phyloP scores from a whole-genome alignment of 2,113 vertebrate genomes.

The Cebidichthys violaceus region DNA sequence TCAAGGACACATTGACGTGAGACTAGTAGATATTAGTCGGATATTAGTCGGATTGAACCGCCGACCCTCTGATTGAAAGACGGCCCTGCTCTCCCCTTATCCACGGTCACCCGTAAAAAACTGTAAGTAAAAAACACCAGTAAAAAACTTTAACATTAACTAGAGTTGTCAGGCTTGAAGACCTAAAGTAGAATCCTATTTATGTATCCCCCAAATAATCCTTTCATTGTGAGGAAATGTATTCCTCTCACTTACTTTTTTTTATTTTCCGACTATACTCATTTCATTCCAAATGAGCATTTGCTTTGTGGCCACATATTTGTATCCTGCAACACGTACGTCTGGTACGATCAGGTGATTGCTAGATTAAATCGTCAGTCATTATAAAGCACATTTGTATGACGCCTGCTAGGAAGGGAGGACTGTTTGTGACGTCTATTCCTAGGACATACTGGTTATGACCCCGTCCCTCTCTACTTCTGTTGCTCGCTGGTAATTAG shows the following conservation, averaged over 20 bases:
- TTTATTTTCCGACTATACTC: background rate
- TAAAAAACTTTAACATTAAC: constrained; percentile 8
- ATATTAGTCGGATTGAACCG: no score
- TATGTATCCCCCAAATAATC: constrained; percentile 20
- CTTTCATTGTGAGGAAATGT: constrained; percentile 21
- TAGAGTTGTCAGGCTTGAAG: constrained; percentile 11
- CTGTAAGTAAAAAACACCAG: no score
- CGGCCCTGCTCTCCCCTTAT: no score
- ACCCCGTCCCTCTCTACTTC: background rate
- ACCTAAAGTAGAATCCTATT: constrained; percentile 8
- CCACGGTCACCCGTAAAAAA: no score
- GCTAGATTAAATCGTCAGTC: constrained; percentile 22
- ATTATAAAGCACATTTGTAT: constrained; percentile 27
- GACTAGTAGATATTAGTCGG: no score
- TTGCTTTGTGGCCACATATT: constrained; percentile 35
- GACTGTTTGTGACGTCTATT: background rate
- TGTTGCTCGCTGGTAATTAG: background rate
- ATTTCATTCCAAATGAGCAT: constrained; percentile 27
- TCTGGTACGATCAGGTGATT: background rate
- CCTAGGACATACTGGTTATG: background rate
- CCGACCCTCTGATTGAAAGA: no score
- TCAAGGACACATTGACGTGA: no score
- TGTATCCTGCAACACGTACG: constrained; percentile 41
- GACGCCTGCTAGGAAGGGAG: background rate
- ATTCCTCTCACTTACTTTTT: constrained; percentile 43